Evolutionary conservation across 2,113 vertebrate genomes (phyloP).

Genomic region (Meleagris gallopavo): DNA sequence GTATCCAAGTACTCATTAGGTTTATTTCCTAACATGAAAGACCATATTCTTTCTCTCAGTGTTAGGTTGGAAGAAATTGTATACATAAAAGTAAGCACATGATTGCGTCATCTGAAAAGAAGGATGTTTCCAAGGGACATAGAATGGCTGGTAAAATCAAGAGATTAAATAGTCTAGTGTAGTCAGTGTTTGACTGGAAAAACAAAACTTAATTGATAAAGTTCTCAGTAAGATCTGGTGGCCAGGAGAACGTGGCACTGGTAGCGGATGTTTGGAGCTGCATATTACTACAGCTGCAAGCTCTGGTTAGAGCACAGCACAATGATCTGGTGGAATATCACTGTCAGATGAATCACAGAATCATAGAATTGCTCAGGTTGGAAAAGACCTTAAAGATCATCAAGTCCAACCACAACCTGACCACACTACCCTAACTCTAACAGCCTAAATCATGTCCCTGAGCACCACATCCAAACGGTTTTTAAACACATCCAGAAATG

Average conservation of each 20-base stretch:
- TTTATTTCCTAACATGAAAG: slow-evolving; percentile 3
- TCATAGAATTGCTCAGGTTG: too few relatives aligned
- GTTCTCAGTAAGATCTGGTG: not conserved
- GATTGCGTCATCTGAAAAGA: not conserved
- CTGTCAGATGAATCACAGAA: not conserved
- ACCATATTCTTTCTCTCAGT: not conserved
- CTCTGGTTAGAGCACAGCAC: not conserved
- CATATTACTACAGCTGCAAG: not conserved
- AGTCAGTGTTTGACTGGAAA: not conserved
- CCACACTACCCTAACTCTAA: too few relatives aligned
- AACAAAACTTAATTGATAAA: not conserved
- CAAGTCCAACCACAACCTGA: too few relatives aligned
- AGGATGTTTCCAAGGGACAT: not conserved
- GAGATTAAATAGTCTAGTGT: not conserved
- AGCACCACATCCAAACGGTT: too few relatives aligned
- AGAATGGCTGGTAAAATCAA: not conserved
- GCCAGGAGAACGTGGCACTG: not conserved
- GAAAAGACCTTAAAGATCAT: too few relatives aligned
- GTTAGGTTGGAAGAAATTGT: not conserved
- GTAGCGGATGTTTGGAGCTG: not conserved
- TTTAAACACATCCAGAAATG: too few relatives aligned
- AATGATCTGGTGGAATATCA: not conserved
- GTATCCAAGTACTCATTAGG: not conserved
- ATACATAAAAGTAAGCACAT: not conserved
- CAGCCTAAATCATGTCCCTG: too few relatives aligned